Evolutionary conservation across 2,888 invertebrate species (phyloP).

Genomic region (Argyra leucocephala): DNA sequence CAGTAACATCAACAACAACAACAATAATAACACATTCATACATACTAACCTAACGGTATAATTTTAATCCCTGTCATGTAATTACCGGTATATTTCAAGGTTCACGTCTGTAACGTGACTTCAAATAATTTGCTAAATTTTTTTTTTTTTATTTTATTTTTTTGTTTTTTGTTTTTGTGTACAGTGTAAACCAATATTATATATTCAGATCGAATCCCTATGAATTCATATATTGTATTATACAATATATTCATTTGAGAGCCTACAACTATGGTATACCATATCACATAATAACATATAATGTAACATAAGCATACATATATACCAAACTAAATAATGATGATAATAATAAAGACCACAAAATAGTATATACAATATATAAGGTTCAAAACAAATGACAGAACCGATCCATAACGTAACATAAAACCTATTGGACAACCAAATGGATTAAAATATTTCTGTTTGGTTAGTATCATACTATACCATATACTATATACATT

Average conservation of each 20-base stretch:
- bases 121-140: neutral
- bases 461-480: no score
- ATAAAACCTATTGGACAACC: neutral
- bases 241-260: no score
- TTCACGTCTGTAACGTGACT: slow-evolving; percentile 3
- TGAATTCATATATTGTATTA: no score
- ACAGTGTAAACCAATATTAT: neutral
- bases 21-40: neutral
- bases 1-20: neutral
- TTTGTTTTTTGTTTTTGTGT: no score
- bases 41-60: neutral
- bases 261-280: no score
- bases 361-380: neutral
- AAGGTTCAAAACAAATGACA: neutral
- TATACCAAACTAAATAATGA: neutral
- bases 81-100: slow-evolving; percentile 6
- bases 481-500: no score
- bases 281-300: no score
- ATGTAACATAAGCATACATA: neutral
- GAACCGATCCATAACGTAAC: neutral
- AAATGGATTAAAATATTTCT: neutral
- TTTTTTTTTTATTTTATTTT: no score
- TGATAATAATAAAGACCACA: neutral
- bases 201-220: neutral
- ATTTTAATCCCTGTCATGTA: slow-evolving; percentile 4